Base-by-base conservation (phyloP, 2,888 invertebrate species). In the Stenodema calcarata region DNA sequence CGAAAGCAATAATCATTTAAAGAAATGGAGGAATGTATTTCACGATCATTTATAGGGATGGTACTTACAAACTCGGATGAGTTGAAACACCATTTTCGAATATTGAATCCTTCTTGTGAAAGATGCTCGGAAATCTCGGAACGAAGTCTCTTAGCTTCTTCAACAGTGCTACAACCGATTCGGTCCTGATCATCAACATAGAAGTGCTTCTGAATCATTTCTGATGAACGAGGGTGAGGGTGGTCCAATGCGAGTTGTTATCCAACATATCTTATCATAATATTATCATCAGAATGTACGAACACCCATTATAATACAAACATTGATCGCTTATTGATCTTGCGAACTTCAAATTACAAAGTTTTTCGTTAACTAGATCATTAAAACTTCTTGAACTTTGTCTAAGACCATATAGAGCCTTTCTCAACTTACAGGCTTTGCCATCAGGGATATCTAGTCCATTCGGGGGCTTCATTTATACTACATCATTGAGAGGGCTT, bases 321-420 rank as follows among this genome's bases (percentile, higher is more conserved):
- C 47, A 47, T 2, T 3, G 47, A 47, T 47, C 47, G 47, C 12
- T 47, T 12, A 47, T 47, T 47, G 47, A 47, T 16, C 47, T 47
- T 47, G 12, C 12, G 12, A 47, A 47, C 12, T 47, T 47, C 12
- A 47, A 16, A 7, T 47, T 16, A 47, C 3, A 3, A 16, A 47
- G 47, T 47, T 47, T 47, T 12, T 47, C 47, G 12, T 47, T 47
- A 3, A 12, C 1, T 47, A 47, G 12, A 47, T 75, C 73, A 35
- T 87, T 75, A 14, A 80, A 87, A 44, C 47, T 30, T 87, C 83
- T 87, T 18, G 82, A 76, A n/a, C 87, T 75, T 75, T 83, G 87
- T 3, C 82, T 28, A 6, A 87, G 35, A 18, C 82, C 87, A 75
- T 87, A 87, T 18, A 87, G 35, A 18, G 35, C 54, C 73, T 87